Evolutionary conservation across 2,888 invertebrate species (phyloP).

Genomic region (Balanococcus diminutus): DNA sequence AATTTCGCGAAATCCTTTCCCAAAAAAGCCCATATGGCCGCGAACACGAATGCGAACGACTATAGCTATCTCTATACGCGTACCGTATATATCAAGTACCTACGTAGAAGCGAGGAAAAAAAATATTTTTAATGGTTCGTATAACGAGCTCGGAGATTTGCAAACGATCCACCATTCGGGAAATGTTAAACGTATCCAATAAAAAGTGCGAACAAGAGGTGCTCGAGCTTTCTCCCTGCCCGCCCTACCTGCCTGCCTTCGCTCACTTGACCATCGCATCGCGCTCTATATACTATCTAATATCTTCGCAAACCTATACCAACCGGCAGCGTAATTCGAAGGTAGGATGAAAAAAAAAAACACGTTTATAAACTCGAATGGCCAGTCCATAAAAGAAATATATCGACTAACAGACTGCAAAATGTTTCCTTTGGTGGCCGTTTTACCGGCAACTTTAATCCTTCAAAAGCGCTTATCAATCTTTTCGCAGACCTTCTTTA

Average conservation of each 20-base stretch:
- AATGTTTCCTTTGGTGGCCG: not conserved
- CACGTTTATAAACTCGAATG: not conserved
- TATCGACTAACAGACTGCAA: slow-evolving; percentile 9
- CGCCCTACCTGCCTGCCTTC: too few species aligned
- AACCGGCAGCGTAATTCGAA: not conserved
- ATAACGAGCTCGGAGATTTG: slow-evolving; percentile 24
- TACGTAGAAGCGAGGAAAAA: not conserved
- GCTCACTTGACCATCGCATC: not conserved
- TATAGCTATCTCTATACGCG: not conserved
- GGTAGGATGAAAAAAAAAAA: not conserved
- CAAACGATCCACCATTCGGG: not conserved
- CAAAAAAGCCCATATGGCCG: not conserved
- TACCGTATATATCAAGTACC: not conserved
- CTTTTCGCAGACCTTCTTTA: not conserved
- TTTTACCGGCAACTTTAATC: slow-evolving; percentile 31
- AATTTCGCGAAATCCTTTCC: not conserved
- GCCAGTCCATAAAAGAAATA: not conserved
- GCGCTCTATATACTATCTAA: not conserved
- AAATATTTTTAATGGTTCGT: slow-evolving; percentile 11
- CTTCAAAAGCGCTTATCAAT: slow-evolving; percentile 35
- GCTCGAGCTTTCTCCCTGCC: not conserved
- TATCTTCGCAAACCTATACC: not conserved
- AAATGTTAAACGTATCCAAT: slow-evolving; percentile 19
- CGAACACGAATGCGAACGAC: too few species aligned
- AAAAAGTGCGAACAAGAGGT: slow-evolving; percentile 23